Evolutionary conservation across 2,888 invertebrate species (phyloP), one percentile per base, ranked within the genome.

Genomic region (Epirrhoe alternata): DNA sequence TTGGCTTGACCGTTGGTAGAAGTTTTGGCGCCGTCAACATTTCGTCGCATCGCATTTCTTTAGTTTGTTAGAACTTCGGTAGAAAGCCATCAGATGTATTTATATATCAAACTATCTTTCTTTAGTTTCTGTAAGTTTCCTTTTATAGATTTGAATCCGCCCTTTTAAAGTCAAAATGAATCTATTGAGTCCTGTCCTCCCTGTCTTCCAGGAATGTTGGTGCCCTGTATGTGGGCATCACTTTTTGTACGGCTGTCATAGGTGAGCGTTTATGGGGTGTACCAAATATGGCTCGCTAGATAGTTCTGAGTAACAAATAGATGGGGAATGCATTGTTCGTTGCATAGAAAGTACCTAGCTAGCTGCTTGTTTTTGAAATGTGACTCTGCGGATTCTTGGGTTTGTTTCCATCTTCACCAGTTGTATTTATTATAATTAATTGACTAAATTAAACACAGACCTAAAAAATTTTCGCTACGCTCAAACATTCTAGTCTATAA

Each of bases 191-290:
- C 49, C 49, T 31, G 50, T 66, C 61, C 58, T 56, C 3, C 66
- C 71, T 54, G 64, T 60, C 64, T 64, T 62, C 66, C 66, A 62
- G 69, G 69, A 71, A 69, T 69, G 62, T 61, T 53, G 63, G 53
- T 52, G 45, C 61, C 14, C 66, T 64, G 38, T 69, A 69, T 67
- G 61, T 60, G 66, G 69, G 33, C 60, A 55, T 63, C 62, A 61
- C 35, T 61, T 65, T 66, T 66, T 64, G 57, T 60, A 16, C 17
- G 30, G 54, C 61, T 61, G 64, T 68, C 68, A 68, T 61, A 68
- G 61, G 61, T 53, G 47, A 56, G 50, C 64, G 42, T 58, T 64
- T 68, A 68, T 54, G 68, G 67, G 64, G 38, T 53, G 64, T 61
- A 50, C 68, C 61, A 45, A 64, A 68, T 64, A 68, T 30, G 68